Conservation (phyloP, 2,113 vertebrate species). For the mouse (Mus musculus) region DNA sequence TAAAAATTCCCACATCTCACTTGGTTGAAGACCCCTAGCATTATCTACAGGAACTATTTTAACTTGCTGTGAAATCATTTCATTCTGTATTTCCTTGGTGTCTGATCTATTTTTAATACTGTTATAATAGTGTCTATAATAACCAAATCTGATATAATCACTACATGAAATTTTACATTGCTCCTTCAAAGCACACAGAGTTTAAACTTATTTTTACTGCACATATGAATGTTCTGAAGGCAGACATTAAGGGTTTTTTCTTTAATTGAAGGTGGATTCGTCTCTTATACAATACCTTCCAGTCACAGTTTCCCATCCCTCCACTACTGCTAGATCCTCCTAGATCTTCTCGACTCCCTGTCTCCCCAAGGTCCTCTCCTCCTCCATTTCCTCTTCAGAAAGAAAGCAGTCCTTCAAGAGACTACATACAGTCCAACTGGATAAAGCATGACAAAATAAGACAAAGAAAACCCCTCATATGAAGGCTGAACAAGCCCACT, state of each 20-base stretch:
- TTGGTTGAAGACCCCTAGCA: background rate
- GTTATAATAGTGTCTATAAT: background rate
- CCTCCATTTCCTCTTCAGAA: background rate
- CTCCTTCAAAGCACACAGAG: background rate
- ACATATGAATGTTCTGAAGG: background rate
- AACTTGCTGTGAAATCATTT: background rate
- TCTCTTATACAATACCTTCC: background rate
- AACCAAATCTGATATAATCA: background rate
- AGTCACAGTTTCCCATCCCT: background rate
- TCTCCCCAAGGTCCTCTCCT: accelerated
- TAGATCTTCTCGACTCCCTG: background rate
- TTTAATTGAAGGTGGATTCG: background rate
- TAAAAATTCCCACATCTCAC: background rate
- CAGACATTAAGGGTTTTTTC: background rate
- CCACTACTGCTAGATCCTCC: background rate
- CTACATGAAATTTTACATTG: background rate
- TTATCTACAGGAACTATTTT: slow-evolving; percentile 13
- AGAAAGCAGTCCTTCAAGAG: background rate
- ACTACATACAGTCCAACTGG: background rate
- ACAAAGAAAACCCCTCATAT: background rate
- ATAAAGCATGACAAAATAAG: background rate
- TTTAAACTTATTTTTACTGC: background rate
- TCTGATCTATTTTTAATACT: background rate
- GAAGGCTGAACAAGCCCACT: background rate
- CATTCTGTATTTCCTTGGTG: background rate